Percentiles rank a stretch among this genome's conserved stretches.
These are phyloP conservation scores for Etheostoma perlongum DNA, from an alignment of 2,797 vertebrate species.

Conservation along the genomic window DNA sequence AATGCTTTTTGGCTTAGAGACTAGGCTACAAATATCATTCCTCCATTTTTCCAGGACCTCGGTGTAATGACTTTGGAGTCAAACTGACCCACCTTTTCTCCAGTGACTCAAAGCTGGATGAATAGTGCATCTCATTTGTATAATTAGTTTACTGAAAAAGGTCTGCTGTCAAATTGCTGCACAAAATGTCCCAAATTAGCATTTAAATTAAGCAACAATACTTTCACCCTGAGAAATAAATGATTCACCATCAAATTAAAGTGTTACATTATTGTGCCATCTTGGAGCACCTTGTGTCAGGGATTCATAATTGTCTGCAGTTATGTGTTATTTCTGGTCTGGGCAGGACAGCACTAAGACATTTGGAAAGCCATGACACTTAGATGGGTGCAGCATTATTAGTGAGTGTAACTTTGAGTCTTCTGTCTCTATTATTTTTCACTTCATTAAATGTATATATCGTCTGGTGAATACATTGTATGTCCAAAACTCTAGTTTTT, in stretches of 20 bases:
- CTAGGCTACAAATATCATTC: background rate
- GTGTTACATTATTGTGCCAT: constrained; percentile 29
- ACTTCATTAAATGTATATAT: background rate
- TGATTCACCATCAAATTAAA: constrained; percentile 38
- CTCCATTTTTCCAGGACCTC: constrained; percentile 30
- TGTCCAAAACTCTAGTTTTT: too few species aligned
- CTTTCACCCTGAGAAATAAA: constrained; percentile 21
- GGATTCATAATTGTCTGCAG: constrained; percentile 13
- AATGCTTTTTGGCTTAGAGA: constrained; percentile 20
- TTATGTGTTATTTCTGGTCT: constrained; percentile 22
- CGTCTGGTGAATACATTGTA: too few species aligned
- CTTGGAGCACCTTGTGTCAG: constrained; percentile 21
- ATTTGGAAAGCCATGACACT: constrained; percentile 13
- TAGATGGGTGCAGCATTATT: background rate
- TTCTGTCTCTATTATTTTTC: background rate
- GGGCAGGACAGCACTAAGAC: background rate
- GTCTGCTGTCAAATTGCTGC: background rate
- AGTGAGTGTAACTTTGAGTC: constrained; percentile 4
- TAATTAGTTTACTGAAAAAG: constrained; percentile 50
- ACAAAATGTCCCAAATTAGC: constrained; percentile 49
- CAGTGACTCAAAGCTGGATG: constrained; percentile 25
- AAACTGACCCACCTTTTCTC: constrained; percentile 34
- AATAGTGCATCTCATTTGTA: constrained; percentile 44
- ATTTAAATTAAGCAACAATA: constrained; percentile 62
- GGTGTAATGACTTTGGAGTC: constrained; percentile 38